phyloP scores from a whole-genome alignment of 1,140 invertebrate species.

The Pseudobourletiella spinata region DNA sequence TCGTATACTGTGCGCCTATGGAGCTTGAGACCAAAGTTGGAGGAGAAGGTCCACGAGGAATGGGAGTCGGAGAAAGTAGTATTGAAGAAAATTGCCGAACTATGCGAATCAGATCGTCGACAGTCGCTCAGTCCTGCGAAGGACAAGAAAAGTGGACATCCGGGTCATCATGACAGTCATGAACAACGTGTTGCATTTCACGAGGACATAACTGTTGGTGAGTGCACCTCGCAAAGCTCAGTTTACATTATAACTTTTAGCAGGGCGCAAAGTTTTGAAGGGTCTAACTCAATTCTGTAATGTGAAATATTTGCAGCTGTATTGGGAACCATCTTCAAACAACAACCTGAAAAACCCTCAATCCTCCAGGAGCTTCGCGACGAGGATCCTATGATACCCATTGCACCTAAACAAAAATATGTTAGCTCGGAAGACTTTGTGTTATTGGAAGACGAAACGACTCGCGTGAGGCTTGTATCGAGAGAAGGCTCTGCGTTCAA shows the following conservation, averaged over 20 bases:
- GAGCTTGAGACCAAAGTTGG: conserved; percentile 9
- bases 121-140: background rate
- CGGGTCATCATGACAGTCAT: conserved; percentile 11
- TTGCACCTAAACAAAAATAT: conserved; percentile 19
- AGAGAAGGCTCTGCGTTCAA: conserved; percentile 9
- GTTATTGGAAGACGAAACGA: conserved; percentile 32
- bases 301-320: conserved; percentile 15
- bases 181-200: conserved; percentile 24
- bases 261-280: no score
- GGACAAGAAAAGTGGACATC: background rate
- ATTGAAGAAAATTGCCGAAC: conserved; percentile 26
- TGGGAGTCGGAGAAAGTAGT: conserved; percentile 12
- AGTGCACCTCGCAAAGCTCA: background rate
- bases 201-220: conserved; percentile 31
- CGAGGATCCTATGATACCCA: conserved; percentile 22
- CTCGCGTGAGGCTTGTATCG: conserved; percentile 25
- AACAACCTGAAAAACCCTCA: conserved; percentile 34
- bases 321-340: conserved; percentile 34
- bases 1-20: conserved; percentile 18
- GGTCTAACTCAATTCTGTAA: background rate
- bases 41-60: conserved; percentile 7
- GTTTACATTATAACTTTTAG: no score
- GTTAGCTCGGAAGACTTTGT: conserved; percentile 24
- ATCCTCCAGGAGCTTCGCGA: conserved; percentile 30
- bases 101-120: conserved; percentile 17